Percentiles rank a stretch among this genome's conserved stretches.
Conservation (phyloP, 2,888 invertebrate genomes). For the Saturnia japonica region DNA sequence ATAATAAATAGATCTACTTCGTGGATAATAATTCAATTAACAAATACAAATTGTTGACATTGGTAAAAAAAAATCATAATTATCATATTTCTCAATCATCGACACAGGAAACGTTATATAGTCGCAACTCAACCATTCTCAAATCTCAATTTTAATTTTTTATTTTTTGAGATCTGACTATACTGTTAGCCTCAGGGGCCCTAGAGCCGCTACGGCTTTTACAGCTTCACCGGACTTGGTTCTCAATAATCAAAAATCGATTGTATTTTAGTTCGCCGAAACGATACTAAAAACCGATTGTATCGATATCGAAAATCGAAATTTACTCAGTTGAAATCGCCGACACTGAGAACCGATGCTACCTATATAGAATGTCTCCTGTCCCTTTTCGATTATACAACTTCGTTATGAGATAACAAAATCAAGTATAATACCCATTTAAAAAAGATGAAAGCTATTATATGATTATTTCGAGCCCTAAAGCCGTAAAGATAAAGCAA, state of each 20-base stretch:
- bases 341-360: too few species aligned
- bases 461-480: constrained; percentile 2
- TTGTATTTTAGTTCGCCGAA: background rate
- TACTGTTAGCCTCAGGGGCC: too few species aligned
- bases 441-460: background rate
- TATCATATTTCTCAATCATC: too few species aligned
- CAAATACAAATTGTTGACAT: background rate
- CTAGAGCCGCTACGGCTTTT: too few species aligned
- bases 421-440: background rate
- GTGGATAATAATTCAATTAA: background rate
- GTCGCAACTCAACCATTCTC: too few species aligned
- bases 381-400: background rate
- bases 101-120: too few species aligned
- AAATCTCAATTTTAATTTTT: too few species aligned
- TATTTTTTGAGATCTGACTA: too few species aligned
- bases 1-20: background rate
- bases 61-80: too few species aligned
- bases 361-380: background rate
- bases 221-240: too few species aligned
- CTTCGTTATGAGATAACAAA: background rate
- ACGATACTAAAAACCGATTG: background rate
- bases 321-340: background rate
- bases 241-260: background rate
- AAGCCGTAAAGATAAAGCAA: background rate
- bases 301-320: background rate